Evolutionary conservation across 2,113 vertebrate species (phyloP).

Genomic region (Oxyruncus cristatus): DNA sequence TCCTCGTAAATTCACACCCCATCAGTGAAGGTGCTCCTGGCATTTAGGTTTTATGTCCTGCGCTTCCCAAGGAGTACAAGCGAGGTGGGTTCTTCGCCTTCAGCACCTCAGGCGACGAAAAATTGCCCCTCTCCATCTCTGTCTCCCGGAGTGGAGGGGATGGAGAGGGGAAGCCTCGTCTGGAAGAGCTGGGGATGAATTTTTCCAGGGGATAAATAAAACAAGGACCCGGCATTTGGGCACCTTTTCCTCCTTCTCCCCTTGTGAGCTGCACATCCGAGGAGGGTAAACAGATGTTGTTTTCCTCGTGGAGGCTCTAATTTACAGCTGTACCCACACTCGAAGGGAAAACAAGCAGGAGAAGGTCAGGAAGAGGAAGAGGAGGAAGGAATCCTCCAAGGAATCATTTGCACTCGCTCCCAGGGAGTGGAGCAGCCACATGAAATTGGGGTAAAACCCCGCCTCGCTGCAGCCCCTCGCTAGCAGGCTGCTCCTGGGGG

Average conservation of each 20-base stretch:
- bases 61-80: neutral
- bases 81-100: neutral
- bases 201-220: neutral
- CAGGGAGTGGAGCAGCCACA: accelerated
- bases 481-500: accelerated
- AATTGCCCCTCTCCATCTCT: too few species aligned
- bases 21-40: neutral
- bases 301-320: constrained; percentile 10
- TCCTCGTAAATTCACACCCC: neutral
- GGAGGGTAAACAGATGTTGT: constrained; percentile 48
- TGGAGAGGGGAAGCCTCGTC: neutral
- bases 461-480: accelerated
- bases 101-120: too few species aligned
- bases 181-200: neutral
- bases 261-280: accelerated
- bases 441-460: neutral
- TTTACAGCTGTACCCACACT: neutral
- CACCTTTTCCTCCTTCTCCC: neutral
- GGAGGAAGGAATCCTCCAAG: neutral
- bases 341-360: neutral
- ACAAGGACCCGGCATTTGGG: accelerated
- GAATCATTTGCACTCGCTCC: neutral
- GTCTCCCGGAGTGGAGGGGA: neutral
- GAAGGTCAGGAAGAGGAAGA: neutral
- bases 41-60: neutral